Evolutionary conservation across 2,888 invertebrate genomes (phyloP), one percentile per base, ranked within the genome.

Genomic region (Arenicola marina): DNA sequence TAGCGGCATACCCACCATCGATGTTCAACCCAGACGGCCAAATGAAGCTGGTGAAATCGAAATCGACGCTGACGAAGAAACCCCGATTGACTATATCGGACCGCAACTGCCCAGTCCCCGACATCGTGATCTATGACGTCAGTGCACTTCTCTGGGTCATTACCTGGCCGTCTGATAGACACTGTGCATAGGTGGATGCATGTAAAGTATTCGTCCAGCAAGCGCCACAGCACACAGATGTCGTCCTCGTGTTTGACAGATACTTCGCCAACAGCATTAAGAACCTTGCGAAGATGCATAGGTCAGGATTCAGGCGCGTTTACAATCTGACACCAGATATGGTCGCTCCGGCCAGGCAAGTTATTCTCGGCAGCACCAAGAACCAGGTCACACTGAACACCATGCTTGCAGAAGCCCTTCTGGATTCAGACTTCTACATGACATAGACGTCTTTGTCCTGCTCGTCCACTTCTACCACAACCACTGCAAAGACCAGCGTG

Each of bases 1-100:
- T 62, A 53, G 54, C 59, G 38, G 62, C 59, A 61, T 61, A 59
- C 31, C 59, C 62, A 31, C 51, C 62, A 38, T 61, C 59, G n/a
- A 62, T 62, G 62, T 62, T 60, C 53, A 3, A 51, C 54, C 44
- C 59, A 53, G 59, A 61, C 43, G 59, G 53, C 18, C 15, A 53
- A 29, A 60, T 62, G 48, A 34, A 46, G 18, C 38, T 62, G 26
- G 28, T 44, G 3, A 51, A 51, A 4, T 28, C 43, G 26, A 62
- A 62, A 45, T 2, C 53, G 34, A 31, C 29, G 26, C 28, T 62
- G 29, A 62, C 51, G 45, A 32, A 53, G 4, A 53, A 51, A 53
- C 29, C 61, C 7, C 51, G 34, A 61, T 43, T 53, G 44, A 31
- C 45, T 28, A 61, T 48, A 18, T 60, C 61, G 15, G 61, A 34